These are phyloP conservation scores for Callinectes sapidus DNA, from an alignment of 2,888 invertebrate genomes.

Conservation along the genomic window DNA sequence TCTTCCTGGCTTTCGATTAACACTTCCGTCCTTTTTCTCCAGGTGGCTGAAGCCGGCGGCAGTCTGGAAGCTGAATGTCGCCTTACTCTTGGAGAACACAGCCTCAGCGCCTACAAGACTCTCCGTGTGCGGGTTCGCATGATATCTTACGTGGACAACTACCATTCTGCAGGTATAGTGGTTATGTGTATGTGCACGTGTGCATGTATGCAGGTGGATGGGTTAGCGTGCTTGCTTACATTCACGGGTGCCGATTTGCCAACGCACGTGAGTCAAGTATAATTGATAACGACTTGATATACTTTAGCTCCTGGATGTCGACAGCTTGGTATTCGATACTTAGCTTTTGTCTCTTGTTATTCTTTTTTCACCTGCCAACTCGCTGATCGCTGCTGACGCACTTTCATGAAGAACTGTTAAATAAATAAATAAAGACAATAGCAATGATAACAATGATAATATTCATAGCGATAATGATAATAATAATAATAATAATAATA, in stretches of 20 bases:
- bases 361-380: no score
- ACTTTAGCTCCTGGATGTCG: background rate
- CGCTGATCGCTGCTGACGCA: no score
- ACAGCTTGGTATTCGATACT: background rate
- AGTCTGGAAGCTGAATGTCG: constrained; percentile 46
- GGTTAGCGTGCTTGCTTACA: background rate
- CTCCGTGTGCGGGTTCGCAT: constrained; percentile 47
- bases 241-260: background rate
- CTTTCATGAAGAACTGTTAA: no score
- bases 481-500: no score
- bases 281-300: background rate
- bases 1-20: background rate
- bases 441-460: no score
- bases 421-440: no score
- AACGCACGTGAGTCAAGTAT: background rate
- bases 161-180: constrained; percentile 44
- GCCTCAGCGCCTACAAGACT: constrained; percentile 49
- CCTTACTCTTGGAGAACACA: constrained; percentile 36
- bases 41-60: constrained; percentile 47
- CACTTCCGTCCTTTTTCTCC: background rate
- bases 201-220: background rate
- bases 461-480: no score
- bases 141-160: constrained; percentile 54
- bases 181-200: background rate
- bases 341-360: background rate